A percentile compares a stretch with the other conserved stretches of the same genome.
Conservation (phyloP, 2,797 vertebrate genomes). For the Atherinosoma microstoma region DNA sequence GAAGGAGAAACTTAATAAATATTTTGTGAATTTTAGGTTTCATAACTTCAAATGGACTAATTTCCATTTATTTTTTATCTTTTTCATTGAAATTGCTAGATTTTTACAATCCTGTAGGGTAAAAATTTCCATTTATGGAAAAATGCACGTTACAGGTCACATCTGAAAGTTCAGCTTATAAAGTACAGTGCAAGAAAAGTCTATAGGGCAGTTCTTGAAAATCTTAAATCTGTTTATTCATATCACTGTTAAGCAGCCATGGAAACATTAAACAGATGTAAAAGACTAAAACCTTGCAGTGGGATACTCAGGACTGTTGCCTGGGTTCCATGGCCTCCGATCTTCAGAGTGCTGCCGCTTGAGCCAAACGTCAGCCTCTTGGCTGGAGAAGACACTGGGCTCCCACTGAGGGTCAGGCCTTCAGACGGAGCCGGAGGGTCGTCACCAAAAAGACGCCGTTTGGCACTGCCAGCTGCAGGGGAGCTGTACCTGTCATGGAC, state of each 20-base stretch:
- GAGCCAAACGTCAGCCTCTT: conserved; percentile 83
- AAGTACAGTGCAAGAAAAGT: no score
- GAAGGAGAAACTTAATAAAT: no score
- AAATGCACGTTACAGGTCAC: no score
- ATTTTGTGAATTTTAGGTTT: no score
- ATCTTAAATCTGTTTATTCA: neutral
- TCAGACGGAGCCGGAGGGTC: conserved; percentile 64
- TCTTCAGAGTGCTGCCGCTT: conserved; percentile 77
- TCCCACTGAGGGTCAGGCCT: conserved; percentile 11
- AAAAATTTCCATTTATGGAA: no score
- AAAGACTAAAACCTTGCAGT: conserved; percentile 82
- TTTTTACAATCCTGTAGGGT: no score
- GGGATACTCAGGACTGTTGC: conserved; percentile 87
- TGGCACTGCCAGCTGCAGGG: conserved; percentile 93
- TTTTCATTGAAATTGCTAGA: no score
- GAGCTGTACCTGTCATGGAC: conserved; percentile 96
- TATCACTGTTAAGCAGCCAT: neutral
- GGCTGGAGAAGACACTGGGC: conserved; percentile 74
- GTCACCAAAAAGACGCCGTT: conserved; percentile 94
- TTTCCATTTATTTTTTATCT: no score
- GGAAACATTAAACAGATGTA: neutral
- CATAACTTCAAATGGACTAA: no score
- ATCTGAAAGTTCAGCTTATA: no score
- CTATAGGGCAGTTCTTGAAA: no score
- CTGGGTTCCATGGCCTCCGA: conserved; percentile 75